A percentile compares a stretch with the other conserved stretches of the same genome.
These are phyloP conservation scores for Edolisoma coerulescens DNA, from an alignment of 2,113 vertebrate genomes.

Conservation along the genomic window DNA sequence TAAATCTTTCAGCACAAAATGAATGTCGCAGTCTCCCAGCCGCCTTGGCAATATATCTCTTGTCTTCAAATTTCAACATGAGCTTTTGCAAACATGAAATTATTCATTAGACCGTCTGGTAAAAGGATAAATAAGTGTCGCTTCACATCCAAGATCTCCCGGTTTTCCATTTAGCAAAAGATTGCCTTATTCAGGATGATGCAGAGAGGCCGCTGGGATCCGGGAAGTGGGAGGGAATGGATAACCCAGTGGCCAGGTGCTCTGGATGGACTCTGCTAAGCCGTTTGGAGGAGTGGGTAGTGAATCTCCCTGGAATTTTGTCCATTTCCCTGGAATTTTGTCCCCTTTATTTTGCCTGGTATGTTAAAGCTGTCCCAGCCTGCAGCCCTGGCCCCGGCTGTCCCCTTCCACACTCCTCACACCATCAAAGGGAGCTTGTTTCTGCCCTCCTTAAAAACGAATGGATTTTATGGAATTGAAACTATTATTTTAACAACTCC, in stretches of 20 bases:
- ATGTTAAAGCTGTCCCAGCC: rapidly evolving
- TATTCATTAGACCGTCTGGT: constrained; percentile 82
- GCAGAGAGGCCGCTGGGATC: neutral
- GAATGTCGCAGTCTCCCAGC: constrained; percentile 77
- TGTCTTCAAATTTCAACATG: constrained; percentile 82
- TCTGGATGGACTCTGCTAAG: neutral
- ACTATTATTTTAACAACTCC: neutral
- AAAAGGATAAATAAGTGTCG: constrained; percentile 82
- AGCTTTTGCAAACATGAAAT: constrained; percentile 84
- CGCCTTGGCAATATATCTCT: constrained; percentile 77
- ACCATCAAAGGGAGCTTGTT: neutral
- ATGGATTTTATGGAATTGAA: neutral
- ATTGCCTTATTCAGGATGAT: constrained; percentile 31
- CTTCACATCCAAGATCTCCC: constrained; percentile 70
- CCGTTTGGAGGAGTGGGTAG: rapidly evolving
- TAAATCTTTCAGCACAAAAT: constrained; percentile 83
- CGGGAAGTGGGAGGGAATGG: neutral
- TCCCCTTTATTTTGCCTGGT: rapidly evolving
- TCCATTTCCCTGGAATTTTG: neutral
- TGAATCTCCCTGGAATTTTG: neutral
- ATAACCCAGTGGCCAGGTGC: neutral
- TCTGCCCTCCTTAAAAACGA: neutral
- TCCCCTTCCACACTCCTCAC: rapidly evolving
- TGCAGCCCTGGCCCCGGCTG: rapidly evolving
- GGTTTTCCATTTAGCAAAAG: constrained; percentile 59